Conservation (phyloP, 2,888 invertebrate genomes). For the Geophilus truncorum region DNA sequence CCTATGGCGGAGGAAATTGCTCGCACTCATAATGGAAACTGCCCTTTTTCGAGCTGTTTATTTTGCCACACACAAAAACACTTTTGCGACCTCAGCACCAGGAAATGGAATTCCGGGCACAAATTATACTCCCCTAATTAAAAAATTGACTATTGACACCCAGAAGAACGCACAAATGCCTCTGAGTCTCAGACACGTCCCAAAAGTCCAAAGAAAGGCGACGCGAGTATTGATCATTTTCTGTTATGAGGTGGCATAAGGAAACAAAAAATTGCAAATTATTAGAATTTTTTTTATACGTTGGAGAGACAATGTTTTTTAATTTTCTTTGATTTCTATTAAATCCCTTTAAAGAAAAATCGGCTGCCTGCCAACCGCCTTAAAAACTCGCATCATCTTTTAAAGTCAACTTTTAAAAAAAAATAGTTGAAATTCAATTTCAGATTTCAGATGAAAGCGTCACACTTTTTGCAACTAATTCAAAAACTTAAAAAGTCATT, state of each 20-base stretch:
- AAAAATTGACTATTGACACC: conserved; percentile 11
- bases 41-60: conserved; percentile 17
- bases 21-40: conserved; percentile 20
- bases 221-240: background rate
- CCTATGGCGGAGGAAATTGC: conserved; percentile 20
- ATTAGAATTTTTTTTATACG: background rate
- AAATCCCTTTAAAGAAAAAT: background rate
- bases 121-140: conserved; percentile 7
- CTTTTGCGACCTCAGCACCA: conserved; percentile 14
- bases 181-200: background rate
- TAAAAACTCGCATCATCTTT: background rate
- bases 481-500: no score
- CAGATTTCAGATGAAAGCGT: no score
- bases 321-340: background rate
- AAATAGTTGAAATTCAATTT: background rate
- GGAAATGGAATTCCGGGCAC: conserved; percentile 20
- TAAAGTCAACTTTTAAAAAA: background rate
- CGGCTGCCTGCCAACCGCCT: background rate
- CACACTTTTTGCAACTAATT: no score
- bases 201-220: background rate
- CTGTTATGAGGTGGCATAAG: background rate
- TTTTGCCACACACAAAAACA: conserved; percentile 20
- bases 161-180: background rate
- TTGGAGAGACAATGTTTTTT: no score
- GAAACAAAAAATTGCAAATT: background rate